Percentiles rank a stretch among this genome's conserved stretches.
These are phyloP conservation scores for Galagoides demidoff DNA, from an alignment of 2,797 vertebrate species.

Conservation along the genomic window DNA sequence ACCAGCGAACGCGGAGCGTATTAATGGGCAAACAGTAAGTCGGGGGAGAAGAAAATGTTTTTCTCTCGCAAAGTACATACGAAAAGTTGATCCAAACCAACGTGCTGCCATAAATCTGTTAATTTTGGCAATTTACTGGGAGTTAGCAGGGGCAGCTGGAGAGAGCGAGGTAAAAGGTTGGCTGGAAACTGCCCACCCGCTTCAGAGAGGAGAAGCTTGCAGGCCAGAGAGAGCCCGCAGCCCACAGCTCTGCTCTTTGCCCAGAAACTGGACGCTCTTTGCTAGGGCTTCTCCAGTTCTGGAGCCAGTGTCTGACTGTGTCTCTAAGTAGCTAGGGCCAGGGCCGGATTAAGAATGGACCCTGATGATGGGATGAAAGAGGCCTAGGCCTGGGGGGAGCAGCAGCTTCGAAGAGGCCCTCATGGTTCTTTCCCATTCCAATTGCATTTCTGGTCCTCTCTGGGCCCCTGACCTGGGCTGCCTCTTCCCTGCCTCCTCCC, in stretches of 20 bases:
- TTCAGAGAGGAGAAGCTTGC: background rate
- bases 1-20: conserved; percentile 74
- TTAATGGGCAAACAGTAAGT: conserved; percentile 82
- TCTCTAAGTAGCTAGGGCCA: fast-evolving
- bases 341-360: fast-evolving
- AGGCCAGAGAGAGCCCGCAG: fast-evolving
- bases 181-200: conserved; percentile 73
- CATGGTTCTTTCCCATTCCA: background rate
- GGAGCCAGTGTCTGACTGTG: too few species aligned
- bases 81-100: conserved; percentile 83
- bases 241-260: background rate
- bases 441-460: background rate
- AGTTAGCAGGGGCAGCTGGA: conserved; percentile 74
- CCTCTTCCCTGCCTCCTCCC: fast-evolving
- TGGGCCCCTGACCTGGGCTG: background rate
- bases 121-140: conserved; percentile 83
- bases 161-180: conserved; percentile 72
- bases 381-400: background rate
- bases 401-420: fast-evolving
- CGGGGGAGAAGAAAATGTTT: conserved; percentile 80
- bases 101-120: conserved; percentile 84
- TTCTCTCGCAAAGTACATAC: conserved; percentile 79
- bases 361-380: background rate
- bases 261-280: background rate
- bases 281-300: fast-evolving